These are phyloP conservation scores for Eumacrocentrus americanus DNA, from an alignment of 2,888 invertebrate species.

Conservation along the genomic window DNA sequence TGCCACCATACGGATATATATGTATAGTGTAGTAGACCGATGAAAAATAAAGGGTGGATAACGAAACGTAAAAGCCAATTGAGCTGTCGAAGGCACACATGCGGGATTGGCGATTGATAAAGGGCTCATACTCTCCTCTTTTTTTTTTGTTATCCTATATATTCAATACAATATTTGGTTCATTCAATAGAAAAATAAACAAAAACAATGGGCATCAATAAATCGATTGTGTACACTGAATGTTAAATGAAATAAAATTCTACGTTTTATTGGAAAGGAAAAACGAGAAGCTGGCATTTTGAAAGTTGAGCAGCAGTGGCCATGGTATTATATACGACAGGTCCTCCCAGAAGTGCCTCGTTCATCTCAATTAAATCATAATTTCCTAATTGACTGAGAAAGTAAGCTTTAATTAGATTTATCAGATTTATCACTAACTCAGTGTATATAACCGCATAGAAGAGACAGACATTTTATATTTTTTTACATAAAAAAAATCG, in stretches of 20 bases:
- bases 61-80: constrained; percentile 30
- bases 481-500: too few species aligned
- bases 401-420: constrained; percentile 48
- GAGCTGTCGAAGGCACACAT: constrained; percentile 32
- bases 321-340: too few species aligned
- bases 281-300: too few species aligned
- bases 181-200: constrained; percentile 25
- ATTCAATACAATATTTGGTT: constrained; percentile 26
- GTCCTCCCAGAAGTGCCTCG: constrained; percentile 31
- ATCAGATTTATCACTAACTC: constrained; percentile 43
- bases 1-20: constrained; percentile 5
- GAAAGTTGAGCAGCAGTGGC: too few species aligned
- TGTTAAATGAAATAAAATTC: constrained; percentile 9
- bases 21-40: constrained; percentile 1
- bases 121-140: constrained; percentile 9
- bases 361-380: constrained; percentile 47
- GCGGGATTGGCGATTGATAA: constrained; percentile 31
- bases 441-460: neutral
- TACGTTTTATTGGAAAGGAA: neutral
- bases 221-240: constrained; percentile 19
- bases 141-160: constrained; percentile 7
- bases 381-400: constrained; percentile 46
- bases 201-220: constrained; percentile 23
- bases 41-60: constrained; percentile 24
- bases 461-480: neutral